Evolutionary conservation across 2,888 invertebrate species (phyloP).

Genomic region (Andrena bicolor): DNA sequence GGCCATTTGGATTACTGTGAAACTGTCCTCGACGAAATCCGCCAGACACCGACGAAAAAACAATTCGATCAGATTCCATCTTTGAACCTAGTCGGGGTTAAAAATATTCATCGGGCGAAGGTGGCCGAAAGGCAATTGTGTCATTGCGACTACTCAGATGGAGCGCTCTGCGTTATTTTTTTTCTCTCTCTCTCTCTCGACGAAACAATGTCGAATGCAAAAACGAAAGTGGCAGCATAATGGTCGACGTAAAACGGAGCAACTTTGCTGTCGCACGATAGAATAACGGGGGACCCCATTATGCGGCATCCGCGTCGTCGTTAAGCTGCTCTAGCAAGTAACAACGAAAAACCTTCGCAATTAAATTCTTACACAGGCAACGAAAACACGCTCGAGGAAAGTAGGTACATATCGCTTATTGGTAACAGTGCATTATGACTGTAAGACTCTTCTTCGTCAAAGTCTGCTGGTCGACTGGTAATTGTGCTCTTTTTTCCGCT

Average conservation of each 20-base stretch:
- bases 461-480: background rate
- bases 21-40: constrained; percentile 42
- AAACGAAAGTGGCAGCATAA: constrained; percentile 29
- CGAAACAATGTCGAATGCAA: background rate
- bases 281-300: constrained; percentile 43
- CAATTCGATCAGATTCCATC: constrained; percentile 36
- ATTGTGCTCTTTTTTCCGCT: constrained; percentile 5
- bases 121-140: background rate
- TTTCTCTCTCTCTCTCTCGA: too few relatives aligned
- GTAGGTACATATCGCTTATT: constrained; percentile 19
- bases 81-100: constrained; percentile 19
- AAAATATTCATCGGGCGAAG: background rate
- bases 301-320: constrained; percentile 47
- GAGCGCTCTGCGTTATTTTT: background rate
- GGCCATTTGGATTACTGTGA: constrained; percentile 64
- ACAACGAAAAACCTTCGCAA: constrained; percentile 70
- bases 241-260: constrained; percentile 12
- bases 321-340: constrained; percentile 63
- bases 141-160: background rate
- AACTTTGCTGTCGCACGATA: constrained; percentile 32
- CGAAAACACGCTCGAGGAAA: constrained; percentile 1
- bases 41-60: constrained; percentile 34
- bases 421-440: constrained; percentile 10
- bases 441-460: constrained; percentile 3
- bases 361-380: constrained; percentile 70